These are phyloP conservation scores for Thomomys bottae DNA, from an alignment of 2,113 vertebrate genomes.

Conservation along the genomic window DNA sequence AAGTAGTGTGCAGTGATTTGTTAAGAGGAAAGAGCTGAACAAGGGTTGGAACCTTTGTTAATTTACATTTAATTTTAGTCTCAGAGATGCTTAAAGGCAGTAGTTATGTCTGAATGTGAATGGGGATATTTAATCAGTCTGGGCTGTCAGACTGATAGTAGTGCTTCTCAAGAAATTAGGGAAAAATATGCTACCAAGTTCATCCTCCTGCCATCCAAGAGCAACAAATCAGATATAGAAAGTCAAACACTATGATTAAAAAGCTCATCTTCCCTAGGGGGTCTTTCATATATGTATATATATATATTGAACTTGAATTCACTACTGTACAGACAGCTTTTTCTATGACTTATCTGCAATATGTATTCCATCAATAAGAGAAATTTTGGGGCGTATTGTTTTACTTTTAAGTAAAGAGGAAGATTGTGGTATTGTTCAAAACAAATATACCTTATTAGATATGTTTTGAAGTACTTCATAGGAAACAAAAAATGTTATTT, in stretches of 20 bases:
- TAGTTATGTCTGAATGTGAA: conserved; percentile 67
- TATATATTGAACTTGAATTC: conserved; percentile 65
- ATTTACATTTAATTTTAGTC: conserved; percentile 81
- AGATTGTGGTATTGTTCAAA: conserved; percentile 39
- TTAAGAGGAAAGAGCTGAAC: conserved; percentile 36
- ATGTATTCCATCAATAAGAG: conserved; percentile 21
- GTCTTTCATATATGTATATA: conserved; percentile 46
- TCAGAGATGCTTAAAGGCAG: conserved; percentile 70
- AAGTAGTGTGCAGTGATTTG: conserved; percentile 30
- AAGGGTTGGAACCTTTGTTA: conserved; percentile 38
- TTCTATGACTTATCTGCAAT: conserved; percentile 50
- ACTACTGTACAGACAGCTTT: conserved; percentile 52
- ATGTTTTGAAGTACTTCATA: not conserved
- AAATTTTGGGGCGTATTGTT: not conserved
- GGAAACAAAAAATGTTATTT: not conserved
- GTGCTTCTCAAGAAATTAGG: conserved; percentile 79
- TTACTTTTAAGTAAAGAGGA: conserved; percentile 30
- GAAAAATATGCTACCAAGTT: conserved; percentile 63
- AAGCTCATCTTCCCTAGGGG: conserved; percentile 70
- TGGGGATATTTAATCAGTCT: conserved; percentile 77
- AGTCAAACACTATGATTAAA: conserved; percentile 80
- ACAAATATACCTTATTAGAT: not conserved
- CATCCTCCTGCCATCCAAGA: conserved; percentile 72
- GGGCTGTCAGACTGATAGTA: conserved; percentile 73
- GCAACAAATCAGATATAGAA: conserved; percentile 73